Base-by-base conservation (phyloP, 2,888 invertebrate species). In the Pardosa pseudoannulata region DNA sequence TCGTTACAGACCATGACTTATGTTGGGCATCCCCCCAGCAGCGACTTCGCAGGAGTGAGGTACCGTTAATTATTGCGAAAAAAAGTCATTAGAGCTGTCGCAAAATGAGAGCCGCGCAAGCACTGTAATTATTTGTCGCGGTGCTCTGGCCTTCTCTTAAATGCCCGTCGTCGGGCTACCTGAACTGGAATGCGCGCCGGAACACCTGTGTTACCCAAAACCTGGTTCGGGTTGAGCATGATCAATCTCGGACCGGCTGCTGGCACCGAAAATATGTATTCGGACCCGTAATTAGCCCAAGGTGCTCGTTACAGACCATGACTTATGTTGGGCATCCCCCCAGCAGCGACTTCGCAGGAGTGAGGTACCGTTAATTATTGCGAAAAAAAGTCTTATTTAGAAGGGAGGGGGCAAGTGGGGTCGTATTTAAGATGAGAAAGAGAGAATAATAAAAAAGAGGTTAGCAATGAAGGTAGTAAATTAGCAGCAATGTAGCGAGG, bases 141-240 rank as follows among this genome's bases (percentile, higher is more conserved):
- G 76, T 50, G 64, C 64, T 29, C 28, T 41, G 16, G 67, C 64
- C 27, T 36, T n/a, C n/a, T n/a, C n/a, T 67, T 67, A 67, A 32
- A 67, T 56, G 39, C 62, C 62, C 32, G 23, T 19, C 32, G 71
- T 83, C 72, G n/a, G 83, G 16, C 83, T 85, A 85, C 83, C 78
- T 85, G 83, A 85, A 78, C 41, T 85, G 78, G 78, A 72, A 85
- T 85, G 72, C 76, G 6, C 13, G 3, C 65, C n/a, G 72, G 83
- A 85, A 85, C 83, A 85, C 83, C 83, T 78, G 83, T 85, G 83
- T 85, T 85, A 85, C 83, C 68, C 83, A 73, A 85, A 85, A 78
- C 72, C 78, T 64, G 73, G 83, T 72, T 85, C 71, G 78, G 83
- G 83, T 72, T 85, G 76, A 85, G 83, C 83, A 85, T 85, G 83